Evolutionary conservation across 1,140 invertebrate genomes (phyloP), one percentile per base, ranked within the genome.

Genomic region (Scylla paramamosain): DNA sequence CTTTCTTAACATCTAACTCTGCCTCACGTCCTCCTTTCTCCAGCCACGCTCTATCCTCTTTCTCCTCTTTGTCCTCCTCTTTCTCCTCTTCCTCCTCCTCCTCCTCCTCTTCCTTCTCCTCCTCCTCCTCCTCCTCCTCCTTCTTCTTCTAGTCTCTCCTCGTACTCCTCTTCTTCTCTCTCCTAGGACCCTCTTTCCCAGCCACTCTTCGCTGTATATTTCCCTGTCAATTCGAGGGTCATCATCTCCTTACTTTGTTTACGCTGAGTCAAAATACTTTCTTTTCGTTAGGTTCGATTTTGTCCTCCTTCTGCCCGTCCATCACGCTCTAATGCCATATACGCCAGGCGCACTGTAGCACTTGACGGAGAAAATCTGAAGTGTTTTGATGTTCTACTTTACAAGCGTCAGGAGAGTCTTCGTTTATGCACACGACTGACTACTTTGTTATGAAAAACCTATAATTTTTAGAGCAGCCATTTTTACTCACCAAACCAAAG

Each of bases 21-120:
- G 67, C 25, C 10, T 77, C 67, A n/a, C 12, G 12, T 67, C 59
- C 48, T 52, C 59, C 59, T 25, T 25, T 14, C 20, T 25, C 20
- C 59, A 77, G 25, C 25, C 67, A 77, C 12, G 8, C 25, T 87
- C 84, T 87, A 16, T 16, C 31, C 31, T 46, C 25, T 46, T 87
- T 46, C 32, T 28, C 25, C 29, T 16, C 84, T 86, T 25, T 86
- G 12, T 31, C 29, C 29, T 25, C 25, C 29, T 86, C 29, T 31
- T 28, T 86, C 31, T 87, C 84, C 84, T 87, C 31, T 87, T 28
- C n/a, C 83, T 84, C 83, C n/a, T n/a, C n/a, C 84, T 39, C 84
- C 0, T 29, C n/a, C 14, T 12, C 4, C 20, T 32, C 3, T n/a
- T 89, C 39, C 7, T 32, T 89, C 3, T 48, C 31, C 16, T 31